Evolutionary conservation across 2,113 vertebrate genomes (phyloP).

Genomic region (Nematolebias whitei): DNA sequence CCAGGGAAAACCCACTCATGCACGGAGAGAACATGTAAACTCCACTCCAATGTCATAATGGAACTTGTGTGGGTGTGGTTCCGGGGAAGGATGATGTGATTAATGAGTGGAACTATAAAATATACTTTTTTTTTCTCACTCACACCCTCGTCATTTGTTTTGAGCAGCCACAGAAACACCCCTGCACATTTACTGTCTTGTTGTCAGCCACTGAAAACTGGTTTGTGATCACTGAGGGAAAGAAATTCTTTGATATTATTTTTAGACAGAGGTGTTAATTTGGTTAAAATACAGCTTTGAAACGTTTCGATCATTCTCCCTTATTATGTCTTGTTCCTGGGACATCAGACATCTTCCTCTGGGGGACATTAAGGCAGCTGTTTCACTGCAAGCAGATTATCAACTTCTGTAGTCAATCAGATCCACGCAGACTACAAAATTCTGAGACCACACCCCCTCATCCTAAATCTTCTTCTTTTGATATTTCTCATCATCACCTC

Average conservation of each 20-base stretch:
- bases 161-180: too few species aligned
- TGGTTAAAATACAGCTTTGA: background rate
- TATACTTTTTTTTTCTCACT: too few species aligned
- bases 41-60: too few species aligned
- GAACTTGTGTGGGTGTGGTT: too few species aligned
- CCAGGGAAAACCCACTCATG: too few species aligned
- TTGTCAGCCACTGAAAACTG: too few species aligned
- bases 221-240: too few species aligned
- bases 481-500: slow-evolving; percentile 24
- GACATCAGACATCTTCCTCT: slow-evolving; percentile 20
- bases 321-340: slow-evolving; percentile 5
- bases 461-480: slow-evolving; percentile 34
- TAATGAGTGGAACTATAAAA: too few species aligned
- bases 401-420: slow-evolving; percentile 24
- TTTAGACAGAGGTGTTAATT: background rate
- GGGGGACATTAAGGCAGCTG: slow-evolving; percentile 39
- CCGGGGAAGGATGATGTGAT: too few species aligned
- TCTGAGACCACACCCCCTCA: slow-evolving; percentile 11
- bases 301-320: background rate
- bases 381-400: slow-evolving; percentile 27
- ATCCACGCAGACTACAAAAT: slow-evolving; percentile 12
- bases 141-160: too few species aligned
- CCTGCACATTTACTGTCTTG: too few species aligned
- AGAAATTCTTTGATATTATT: background rate
- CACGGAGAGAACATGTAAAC: too few species aligned